A percentile compares a stretch with the other conserved stretches of the same genome.
phyloP scores from a whole-genome alignment of 2,888 invertebrate species.

The Drosophila nigricruria region DNA sequence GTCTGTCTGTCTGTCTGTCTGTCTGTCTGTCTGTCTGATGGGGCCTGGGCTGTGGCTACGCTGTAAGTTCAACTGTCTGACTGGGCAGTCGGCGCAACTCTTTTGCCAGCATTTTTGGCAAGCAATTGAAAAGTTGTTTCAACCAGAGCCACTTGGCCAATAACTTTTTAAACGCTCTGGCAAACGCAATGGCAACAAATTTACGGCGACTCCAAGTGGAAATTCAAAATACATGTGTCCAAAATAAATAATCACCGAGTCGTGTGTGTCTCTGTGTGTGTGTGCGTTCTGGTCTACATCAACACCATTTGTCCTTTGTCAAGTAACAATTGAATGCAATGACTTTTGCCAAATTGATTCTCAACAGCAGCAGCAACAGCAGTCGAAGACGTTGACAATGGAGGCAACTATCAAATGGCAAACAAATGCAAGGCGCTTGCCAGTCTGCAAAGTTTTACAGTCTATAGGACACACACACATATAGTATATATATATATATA shows the following conservation, averaged over 20 bases:
- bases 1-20: slow-evolving; percentile 8
- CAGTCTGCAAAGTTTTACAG: slow-evolving; percentile 47
- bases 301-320: slow-evolving; percentile 81
- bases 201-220: slow-evolving; percentile 56
- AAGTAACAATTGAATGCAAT: slow-evolving; percentile 80
- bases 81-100: slow-evolving; percentile 3
- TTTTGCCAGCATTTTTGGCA: slow-evolving; percentile 61
- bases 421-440: slow-evolving; percentile 67
- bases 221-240: slow-evolving; percentile 76
- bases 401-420: slow-evolving; percentile 58
- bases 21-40: slow-evolving; percentile 11
- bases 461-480: slow-evolving; percentile 15
- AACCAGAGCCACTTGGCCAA: slow-evolving; percentile 66
- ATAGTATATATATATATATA: slow-evolving; percentile 1
- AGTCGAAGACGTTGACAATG: slow-evolving; percentile 56
- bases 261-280: slow-evolving; percentile 8
- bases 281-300: slow-evolving; percentile 53
- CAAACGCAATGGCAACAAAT: slow-evolving; percentile 61
- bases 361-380: slow-evolving; percentile 52
- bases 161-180: slow-evolving; percentile 77
- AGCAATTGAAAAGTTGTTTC: slow-evolving; percentile 74
- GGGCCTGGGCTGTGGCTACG: slow-evolving; percentile 6
- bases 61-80: slow-evolving; percentile 5
- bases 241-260: slow-evolving; percentile 74
- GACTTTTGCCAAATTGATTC: slow-evolving; percentile 80